phyloP scores from a whole-genome alignment of 1,140 invertebrate species.

The Trachymyrmex septentrionalis region DNA sequence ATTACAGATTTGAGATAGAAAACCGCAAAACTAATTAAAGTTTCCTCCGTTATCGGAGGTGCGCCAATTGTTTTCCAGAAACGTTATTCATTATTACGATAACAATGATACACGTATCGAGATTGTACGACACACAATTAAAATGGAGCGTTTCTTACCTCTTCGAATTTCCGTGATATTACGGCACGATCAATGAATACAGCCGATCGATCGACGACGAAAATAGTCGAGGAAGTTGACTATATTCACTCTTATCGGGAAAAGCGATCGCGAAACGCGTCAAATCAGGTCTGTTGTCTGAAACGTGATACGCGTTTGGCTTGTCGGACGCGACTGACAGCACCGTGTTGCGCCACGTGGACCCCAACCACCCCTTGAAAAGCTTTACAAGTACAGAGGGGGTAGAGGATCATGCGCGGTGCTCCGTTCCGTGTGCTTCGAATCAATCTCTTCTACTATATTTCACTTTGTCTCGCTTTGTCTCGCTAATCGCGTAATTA shows the following conservation, averaged over 20 bases:
- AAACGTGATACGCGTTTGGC: conserved; percentile 74
- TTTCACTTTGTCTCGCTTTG: conserved; percentile 42
- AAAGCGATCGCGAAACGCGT: conserved; percentile 28
- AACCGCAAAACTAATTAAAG: background rate
- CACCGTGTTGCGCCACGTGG: conserved; percentile 82
- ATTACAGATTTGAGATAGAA: background rate
- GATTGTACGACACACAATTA: background rate
- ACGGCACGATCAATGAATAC: background rate
- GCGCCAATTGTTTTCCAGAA: background rate
- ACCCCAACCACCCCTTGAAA: conserved; percentile 73
- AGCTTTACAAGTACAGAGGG: conserved; percentile 58
- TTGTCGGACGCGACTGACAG: conserved; percentile 81
- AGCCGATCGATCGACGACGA: background rate
- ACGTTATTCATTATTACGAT: background rate
- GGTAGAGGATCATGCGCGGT: conserved; percentile 67
- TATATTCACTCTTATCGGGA: background rate
- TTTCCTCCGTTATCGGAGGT: background rate
- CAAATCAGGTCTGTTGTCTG: background rate
- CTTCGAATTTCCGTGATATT: background rate
- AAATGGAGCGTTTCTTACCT: conserved; percentile 37
- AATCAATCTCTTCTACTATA: conserved; percentile 61
- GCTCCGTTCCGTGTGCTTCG: conserved; percentile 48
- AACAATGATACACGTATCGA: background rate
- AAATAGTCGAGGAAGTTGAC: background rate
- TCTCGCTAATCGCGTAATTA: conserved; percentile 69